Conservation (phyloP, 2,888 invertebrate species). For the Diarsia rubi region DNA sequence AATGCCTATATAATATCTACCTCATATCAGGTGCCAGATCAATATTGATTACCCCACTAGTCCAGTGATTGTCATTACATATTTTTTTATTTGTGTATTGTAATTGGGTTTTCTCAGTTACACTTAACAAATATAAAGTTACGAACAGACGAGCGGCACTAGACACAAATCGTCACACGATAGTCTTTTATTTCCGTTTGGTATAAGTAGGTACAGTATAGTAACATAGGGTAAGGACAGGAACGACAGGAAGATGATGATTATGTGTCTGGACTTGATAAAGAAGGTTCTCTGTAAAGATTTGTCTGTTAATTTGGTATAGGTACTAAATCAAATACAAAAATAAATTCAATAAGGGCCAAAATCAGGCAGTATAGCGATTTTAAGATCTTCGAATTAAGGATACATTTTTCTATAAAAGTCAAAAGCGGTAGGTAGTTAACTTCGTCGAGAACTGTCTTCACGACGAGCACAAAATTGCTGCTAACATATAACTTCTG, state of each 20-base stretch:
- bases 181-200: background rate
- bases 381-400: background rate
- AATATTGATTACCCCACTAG: background rate
- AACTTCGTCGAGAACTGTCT: background rate
- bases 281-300: background rate
- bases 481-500: background rate
- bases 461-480: background rate
- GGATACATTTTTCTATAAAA: background rate
- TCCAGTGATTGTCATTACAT: background rate
- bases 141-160: background rate
- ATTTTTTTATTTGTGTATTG: background rate
- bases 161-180: background rate
- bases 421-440: background rate
- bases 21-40: background rate
- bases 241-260: too few relatives aligned
- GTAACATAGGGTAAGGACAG: too few relatives aligned
- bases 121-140: background rate
- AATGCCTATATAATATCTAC: background rate
- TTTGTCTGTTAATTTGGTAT: too few relatives aligned
- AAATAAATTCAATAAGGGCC: background rate
- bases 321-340: background rate
- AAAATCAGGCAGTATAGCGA: background rate
- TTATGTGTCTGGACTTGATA: background rate
- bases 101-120: background rate
- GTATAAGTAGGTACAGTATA: too few relatives aligned